Evolutionary conservation across 2,888 invertebrate species (phyloP).

Genomic region (Leptinotarsa haldemani): DNA sequence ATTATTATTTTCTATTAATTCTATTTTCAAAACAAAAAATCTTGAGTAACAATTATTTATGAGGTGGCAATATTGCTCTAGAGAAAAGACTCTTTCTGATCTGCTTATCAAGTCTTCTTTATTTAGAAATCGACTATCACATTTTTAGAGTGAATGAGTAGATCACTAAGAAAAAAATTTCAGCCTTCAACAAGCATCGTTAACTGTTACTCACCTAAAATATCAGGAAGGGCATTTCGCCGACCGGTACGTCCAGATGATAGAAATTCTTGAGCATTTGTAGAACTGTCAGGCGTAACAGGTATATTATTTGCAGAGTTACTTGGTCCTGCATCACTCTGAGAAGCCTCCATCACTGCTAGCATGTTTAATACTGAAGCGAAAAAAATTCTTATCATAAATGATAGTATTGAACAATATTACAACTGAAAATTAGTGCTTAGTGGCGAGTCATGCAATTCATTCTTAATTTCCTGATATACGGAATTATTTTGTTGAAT

Average conservation of each 20-base stretch:
- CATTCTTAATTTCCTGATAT: too few relatives aligned
- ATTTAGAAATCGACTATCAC: too few relatives aligned
- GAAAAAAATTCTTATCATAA: too few relatives aligned
- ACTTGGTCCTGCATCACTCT: conserved; percentile 53
- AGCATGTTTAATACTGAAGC: conserved; percentile 64
- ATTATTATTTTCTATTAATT: too few relatives aligned
- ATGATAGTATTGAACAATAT: too few relatives aligned
- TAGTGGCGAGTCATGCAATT: conserved; percentile 5
- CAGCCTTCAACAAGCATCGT: background rate
- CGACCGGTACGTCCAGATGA: conserved; percentile 88
- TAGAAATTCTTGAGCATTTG: conserved; percentile 74
- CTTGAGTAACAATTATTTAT: too few relatives aligned
- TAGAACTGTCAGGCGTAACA: conserved; percentile 46
- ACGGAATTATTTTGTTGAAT: background rate
- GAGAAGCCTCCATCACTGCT: conserved; percentile 64
- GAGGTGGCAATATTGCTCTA: too few relatives aligned
- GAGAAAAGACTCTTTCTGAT: too few relatives aligned
- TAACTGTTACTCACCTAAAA: conserved; percentile 66
- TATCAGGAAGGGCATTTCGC: conserved; percentile 89
- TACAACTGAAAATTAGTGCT: conserved; percentile 5
- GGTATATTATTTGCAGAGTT: conserved; percentile 46
- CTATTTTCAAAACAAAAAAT: too few relatives aligned
- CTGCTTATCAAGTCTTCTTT: too few relatives aligned
- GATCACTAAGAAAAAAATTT: background rate
- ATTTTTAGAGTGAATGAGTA: background rate